A percentile compares a stretch with the other conserved stretches of the same genome.
phyloP scores from a whole-genome alignment of 2,888 invertebrate species.

The Aphidius colemani region DNA sequence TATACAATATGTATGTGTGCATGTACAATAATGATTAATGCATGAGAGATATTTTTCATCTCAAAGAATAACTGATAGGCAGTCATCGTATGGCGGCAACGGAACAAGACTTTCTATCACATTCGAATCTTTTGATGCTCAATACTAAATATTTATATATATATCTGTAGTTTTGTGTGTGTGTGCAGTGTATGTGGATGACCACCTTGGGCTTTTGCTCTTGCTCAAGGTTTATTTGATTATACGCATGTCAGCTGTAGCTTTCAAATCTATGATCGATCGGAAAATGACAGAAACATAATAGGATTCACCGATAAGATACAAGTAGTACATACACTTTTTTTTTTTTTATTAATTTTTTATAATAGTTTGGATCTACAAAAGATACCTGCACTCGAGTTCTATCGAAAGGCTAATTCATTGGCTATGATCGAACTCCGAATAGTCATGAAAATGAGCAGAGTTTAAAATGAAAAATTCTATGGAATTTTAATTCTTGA shows the following conservation, averaged over 20 bases:
- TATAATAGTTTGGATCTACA: slow-evolving; percentile 36
- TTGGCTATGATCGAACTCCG: not conserved
- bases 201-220: slow-evolving; percentile 22
- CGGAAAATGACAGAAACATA: slow-evolving; percentile 39
- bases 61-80: slow-evolving; percentile 39
- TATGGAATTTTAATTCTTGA: too few relatives aligned
- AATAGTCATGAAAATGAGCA: too few relatives aligned
- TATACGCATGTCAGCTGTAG: slow-evolving; percentile 37
- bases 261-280: slow-evolving; percentile 48
- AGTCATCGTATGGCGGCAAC: slow-evolving; percentile 28
- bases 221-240: slow-evolving; percentile 35
- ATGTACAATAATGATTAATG: slow-evolving; percentile 49
- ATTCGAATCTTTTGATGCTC: not conserved
- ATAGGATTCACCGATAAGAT: slow-evolving; percentile 35
- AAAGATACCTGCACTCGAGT: slow-evolving; percentile 23
- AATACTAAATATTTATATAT: not conserved
- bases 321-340: too few relatives aligned
- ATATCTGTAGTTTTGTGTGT: not conserved
- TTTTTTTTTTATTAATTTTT: slow-evolving; percentile 11
- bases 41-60: slow-evolving; percentile 54
- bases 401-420: slow-evolving; percentile 16
- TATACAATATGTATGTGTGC: slow-evolving; percentile 34
- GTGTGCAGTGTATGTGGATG: not conserved
- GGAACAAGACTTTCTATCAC: slow-evolving; percentile 36
- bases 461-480: too few relatives aligned